These are phyloP conservation scores for Lepus oiostolus DNA, from an alignment of 2,797 vertebrate species.

Conservation along the genomic window DNA sequence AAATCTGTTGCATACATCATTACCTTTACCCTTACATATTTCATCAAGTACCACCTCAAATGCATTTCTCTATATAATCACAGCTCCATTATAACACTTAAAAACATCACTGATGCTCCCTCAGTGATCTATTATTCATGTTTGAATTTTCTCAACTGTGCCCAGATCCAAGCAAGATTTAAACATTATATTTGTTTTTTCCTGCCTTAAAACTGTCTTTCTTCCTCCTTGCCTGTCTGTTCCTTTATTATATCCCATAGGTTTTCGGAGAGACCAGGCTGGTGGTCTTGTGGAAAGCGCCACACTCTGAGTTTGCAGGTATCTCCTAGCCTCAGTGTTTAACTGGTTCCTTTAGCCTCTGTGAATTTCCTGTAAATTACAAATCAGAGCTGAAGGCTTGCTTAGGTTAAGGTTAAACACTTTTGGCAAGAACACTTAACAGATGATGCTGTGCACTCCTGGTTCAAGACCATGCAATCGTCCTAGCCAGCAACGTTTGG, in stretches of 20 bases:
- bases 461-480: slow-evolving; percentile 15
- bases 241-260: background rate
- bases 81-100: slow-evolving; percentile 3
- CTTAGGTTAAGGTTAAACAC: slow-evolving; percentile 1
- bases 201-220: slow-evolving; percentile 31
- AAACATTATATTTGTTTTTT: slow-evolving; percentile 36
- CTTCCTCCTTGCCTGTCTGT: background rate
- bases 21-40: slow-evolving; percentile 18
- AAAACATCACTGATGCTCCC: slow-evolving; percentile 24
- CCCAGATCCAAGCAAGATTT: slow-evolving; percentile 26
- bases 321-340: slow-evolving; percentile 5
- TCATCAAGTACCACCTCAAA: background rate
- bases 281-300: background rate
- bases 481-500: slow-evolving; percentile 5
- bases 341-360: slow-evolving; percentile 45
- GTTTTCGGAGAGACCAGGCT: background rate
- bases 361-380: slow-evolving; percentile 10
- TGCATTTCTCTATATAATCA: slow-evolving; percentile 26
- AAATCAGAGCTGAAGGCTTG: slow-evolving; percentile 18
- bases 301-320: slow-evolving; percentile 30
- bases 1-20: background rate
- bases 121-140: slow-evolving; percentile 38
- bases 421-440: slow-evolving; percentile 43
- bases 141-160: slow-evolving; percentile 28
- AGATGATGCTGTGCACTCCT: slow-evolving; percentile 7